phyloP scores from a whole-genome alignment of 2,888 invertebrate genomes.

The Xestia rhomboidea region DNA sequence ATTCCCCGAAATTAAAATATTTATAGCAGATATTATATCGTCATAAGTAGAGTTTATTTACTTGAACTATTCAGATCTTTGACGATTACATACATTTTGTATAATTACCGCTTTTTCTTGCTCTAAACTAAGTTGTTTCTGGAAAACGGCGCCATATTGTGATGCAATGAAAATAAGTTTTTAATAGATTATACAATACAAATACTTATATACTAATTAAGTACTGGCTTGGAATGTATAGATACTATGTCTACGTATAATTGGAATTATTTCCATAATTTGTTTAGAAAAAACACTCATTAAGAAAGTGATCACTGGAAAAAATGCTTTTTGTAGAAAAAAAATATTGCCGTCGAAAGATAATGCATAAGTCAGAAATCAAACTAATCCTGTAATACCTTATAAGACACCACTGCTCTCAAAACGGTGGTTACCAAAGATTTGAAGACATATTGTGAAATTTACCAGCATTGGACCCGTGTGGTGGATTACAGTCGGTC shows the following conservation, averaged over 20 bases:
- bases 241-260: slow-evolving; percentile 54
- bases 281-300: slow-evolving; percentile 13
- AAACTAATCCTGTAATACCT: neutral
- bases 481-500: neutral
- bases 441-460: neutral
- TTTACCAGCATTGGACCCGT: neutral
- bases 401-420: neutral
- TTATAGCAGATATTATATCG: neutral
- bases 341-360: neutral
- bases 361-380: neutral
- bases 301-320: neutral
- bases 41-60: neutral
- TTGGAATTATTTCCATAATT: slow-evolving; percentile 19
- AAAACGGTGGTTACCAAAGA: neutral
- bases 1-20: neutral
- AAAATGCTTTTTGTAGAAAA: neutral
- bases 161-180: slow-evolving; percentile 6
- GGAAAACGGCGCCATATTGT: neutral
- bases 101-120: neutral
- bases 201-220: slow-evolving; percentile 78
- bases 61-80: neutral
- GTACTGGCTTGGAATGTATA: slow-evolving; percentile 84
- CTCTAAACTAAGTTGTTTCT: neutral
- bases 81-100: neutral
- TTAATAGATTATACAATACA: slow-evolving; percentile 4